Base-by-base conservation (phyloP, 2,113 vertebrate genomes). In the Gallinago jamesoni region DNA sequence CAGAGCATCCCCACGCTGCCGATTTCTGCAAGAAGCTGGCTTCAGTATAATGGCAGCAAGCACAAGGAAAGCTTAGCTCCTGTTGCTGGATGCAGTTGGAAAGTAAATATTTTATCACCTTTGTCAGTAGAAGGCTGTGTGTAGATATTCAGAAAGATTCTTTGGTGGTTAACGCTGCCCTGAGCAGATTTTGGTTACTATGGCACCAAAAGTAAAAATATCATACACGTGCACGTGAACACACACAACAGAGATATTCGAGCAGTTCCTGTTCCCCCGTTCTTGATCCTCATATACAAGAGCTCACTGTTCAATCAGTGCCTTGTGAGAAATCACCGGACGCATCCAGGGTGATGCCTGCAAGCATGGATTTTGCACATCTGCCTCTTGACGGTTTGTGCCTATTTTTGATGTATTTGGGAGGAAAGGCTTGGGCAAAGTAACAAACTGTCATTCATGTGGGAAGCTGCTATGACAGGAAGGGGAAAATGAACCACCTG, bases 161-260 rank as follows among this genome's bases (percentile, higher is more conserved):
- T 94, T 48, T 66, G 59, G 67, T 66, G 56, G 35, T 43, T 39
- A 69, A 31, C 35, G 4, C 3, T 3, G 15, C 72, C 50, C 85
- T n/a, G 41, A 76, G 62, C 79, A 55, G 57, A 24, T 57, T 69
- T 31, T 6, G 2, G 50, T 88, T 76, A 64, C 74, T 85, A 10
- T 24, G 35, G 59, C 39, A 57, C 39, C 43, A 24, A 12, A 45
- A 74, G n/a, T 15, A 33, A 68, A 89, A 86, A 50, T 24, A 27
- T 63, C 18, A 2, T 0, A 33, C 45, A 33, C 1, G 5, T 23
- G 0, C 3, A 12, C 1, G 0, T 24, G 30, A 82, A 27, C 43
- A 9, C 62, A 18, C 16, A 5, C 0, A 27, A 24, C 9, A 21
- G 87, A 66, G 45, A 8, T 28, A 14, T 27, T 20, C 1, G 10